Conservation (phyloP, 2,797 vertebrate genomes). For the Hydrocynus forskahlii region DNA sequence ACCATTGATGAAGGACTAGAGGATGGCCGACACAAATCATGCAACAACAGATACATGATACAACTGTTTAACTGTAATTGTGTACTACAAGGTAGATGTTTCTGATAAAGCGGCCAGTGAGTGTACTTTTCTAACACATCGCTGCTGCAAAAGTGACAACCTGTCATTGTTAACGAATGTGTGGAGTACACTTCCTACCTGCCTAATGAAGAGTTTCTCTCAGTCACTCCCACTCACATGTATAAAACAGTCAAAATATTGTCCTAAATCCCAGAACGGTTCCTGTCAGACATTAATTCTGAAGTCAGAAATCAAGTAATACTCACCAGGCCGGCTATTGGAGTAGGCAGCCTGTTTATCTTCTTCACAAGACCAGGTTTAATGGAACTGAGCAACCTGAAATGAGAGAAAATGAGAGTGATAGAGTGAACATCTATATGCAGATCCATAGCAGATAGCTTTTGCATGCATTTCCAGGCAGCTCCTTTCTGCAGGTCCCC, state of each 20-base stretch:
- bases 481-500: too few relatives aligned
- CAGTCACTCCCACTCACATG: not conserved
- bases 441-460: not conserved
- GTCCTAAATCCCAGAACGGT: not conserved
- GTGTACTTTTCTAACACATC: too few relatives aligned
- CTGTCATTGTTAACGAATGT: not conserved
- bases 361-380: constrained; percentile 95
- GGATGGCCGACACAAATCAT: too few relatives aligned
- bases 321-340: constrained; percentile 95
- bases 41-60: too few relatives aligned
- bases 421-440: not conserved
- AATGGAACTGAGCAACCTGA: constrained; percentile 94
- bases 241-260: not conserved
- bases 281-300: not conserved
- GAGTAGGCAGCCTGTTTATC: constrained; percentile 94
- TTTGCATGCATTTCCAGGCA: too few relatives aligned
- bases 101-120: too few relatives aligned
- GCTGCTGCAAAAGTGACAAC: not conserved
- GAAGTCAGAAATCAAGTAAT: constrained; percentile 24
- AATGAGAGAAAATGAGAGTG: constrained; percentile 20
- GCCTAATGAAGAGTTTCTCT: not conserved
- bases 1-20: too few relatives aligned
- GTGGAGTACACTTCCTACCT: not conserved
- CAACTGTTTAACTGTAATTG: too few relatives aligned
- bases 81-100: too few relatives aligned